phyloP scores from a whole-genome alignment of 1,140 invertebrate species.

The Pseudomyrmex pallidus region DNA sequence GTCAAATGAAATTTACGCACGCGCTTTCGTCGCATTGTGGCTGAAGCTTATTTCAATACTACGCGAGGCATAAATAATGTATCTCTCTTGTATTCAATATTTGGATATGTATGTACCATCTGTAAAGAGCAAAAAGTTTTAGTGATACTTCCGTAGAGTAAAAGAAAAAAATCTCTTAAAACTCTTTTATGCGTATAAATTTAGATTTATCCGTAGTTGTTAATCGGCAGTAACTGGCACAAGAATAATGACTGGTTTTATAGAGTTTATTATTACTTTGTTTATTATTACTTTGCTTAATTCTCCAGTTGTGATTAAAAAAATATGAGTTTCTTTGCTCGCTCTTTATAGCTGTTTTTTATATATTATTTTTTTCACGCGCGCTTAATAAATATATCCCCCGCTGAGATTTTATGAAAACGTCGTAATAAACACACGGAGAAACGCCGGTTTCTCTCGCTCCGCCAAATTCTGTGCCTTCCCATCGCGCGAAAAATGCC shows the following conservation, averaged over 20 bases:
- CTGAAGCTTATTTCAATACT: conserved; percentile 9
- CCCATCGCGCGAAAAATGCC: conserved; percentile 36
- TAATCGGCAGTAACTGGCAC: not conserved
- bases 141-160: not conserved
- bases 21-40: conserved; percentile 11
- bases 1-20: conserved; percentile 51
- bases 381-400: conserved; percentile 48
- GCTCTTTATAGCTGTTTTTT: conserved; percentile 12
- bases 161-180: not conserved
- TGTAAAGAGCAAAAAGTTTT: not conserved
- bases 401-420: conserved; percentile 54
- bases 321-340: not conserved
- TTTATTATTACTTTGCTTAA: conserved; percentile 12
- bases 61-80: not conserved
- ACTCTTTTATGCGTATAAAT: not conserved
- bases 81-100: conserved; percentile 14
- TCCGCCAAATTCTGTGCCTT: conserved; percentile 36
- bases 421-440: conserved; percentile 47
- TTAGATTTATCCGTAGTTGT: not conserved
- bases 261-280: not conserved
- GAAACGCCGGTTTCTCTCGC: conserved; percentile 42
- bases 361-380: conserved; percentile 51
- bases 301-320: not conserved
- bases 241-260: not conserved
- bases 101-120: no score